Percentiles rank a stretch among this genome's conserved stretches.
Conservation (phyloP, 2,888 invertebrate genomes). For the Ophion obscuratus region DNA sequence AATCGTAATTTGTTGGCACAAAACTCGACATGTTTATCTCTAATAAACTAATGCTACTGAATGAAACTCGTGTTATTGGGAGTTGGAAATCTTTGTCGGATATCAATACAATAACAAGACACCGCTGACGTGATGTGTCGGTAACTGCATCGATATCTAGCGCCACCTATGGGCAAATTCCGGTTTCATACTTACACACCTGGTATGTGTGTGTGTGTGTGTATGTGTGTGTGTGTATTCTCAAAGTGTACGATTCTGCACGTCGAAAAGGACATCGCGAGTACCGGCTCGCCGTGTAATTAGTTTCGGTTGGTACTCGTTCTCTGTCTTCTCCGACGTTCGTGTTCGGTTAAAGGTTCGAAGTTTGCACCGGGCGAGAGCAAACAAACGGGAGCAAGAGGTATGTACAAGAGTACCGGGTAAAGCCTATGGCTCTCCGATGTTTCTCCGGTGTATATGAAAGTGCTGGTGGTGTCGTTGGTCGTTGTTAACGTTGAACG, state of each 20-base stretch:
- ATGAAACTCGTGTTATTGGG: too few relatives aligned
- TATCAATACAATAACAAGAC: too few relatives aligned
- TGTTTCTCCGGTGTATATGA: constrained; percentile 32
- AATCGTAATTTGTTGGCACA: too few relatives aligned
- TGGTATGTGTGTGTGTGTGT: too few relatives aligned
- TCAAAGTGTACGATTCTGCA: constrained; percentile 7
- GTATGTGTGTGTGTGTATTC: constrained; percentile 9
- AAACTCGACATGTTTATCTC: too few relatives aligned
- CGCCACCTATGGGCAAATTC: too few relatives aligned
- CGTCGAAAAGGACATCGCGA: constrained; percentile 55
- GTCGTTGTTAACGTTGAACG: constrained; percentile 29
- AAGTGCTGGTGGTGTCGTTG: constrained; percentile 41
- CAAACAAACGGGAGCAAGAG: constrained; percentile 55
- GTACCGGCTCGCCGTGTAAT: constrained; percentile 70
- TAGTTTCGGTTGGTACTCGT: constrained; percentile 69
- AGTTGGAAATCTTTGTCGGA: too few relatives aligned
- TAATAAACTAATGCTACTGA: too few relatives aligned
- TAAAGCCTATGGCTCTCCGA: constrained; percentile 42
- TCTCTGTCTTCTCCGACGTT: constrained; percentile 36
- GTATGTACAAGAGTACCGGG: constrained; percentile 26
- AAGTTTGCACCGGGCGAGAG: constrained; percentile 42
- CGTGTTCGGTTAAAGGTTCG: constrained; percentile 33
- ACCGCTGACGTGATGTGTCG: too few relatives aligned
- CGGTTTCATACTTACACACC: too few relatives aligned
- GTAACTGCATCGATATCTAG: too few relatives aligned